phyloP scores from a whole-genome alignment of 2,888 invertebrate genomes.

The Pseudococcus jackbeardsleyi region DNA sequence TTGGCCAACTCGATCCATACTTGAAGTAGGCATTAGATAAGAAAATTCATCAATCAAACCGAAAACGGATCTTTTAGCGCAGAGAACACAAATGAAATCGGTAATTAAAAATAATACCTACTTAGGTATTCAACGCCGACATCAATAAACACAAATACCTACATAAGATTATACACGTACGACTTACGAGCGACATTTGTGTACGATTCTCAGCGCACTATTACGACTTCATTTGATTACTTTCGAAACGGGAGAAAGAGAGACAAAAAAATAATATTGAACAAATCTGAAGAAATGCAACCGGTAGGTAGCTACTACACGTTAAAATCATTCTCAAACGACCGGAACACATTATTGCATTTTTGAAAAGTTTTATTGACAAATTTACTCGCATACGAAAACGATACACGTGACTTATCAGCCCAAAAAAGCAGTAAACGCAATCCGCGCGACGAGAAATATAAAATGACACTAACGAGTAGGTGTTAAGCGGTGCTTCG shows the following conservation, averaged over 20 bases:
- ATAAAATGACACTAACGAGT: constrained; percentile 15
- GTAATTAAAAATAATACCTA: too few relatives aligned
- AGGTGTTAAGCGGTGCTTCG: constrained; percentile 26
- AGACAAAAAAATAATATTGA: too few relatives aligned
- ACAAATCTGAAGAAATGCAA: background rate
- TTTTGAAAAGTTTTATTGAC: background rate
- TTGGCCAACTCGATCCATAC: background rate
- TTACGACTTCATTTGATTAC: too few relatives aligned
- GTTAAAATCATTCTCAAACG: background rate
- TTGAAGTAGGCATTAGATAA: background rate
- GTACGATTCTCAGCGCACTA: too few relatives aligned
- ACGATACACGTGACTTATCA: constrained; percentile 23
- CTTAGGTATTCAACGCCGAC: too few relatives aligned
- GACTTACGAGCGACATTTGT: too few relatives aligned
- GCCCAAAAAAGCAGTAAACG: background rate
- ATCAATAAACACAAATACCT: too few relatives aligned
- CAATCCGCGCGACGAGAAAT: background rate
- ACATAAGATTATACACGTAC: too few relatives aligned
- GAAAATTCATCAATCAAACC: background rate
- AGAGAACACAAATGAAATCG: background rate
- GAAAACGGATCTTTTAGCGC: background rate
- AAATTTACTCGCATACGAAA: background rate
- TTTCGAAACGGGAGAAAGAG: too few relatives aligned
- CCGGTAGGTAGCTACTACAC: too few relatives aligned
- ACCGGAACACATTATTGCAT: background rate